Conservation (phyloP, 1,140 invertebrate species). For the Ceratina australensis region DNA sequence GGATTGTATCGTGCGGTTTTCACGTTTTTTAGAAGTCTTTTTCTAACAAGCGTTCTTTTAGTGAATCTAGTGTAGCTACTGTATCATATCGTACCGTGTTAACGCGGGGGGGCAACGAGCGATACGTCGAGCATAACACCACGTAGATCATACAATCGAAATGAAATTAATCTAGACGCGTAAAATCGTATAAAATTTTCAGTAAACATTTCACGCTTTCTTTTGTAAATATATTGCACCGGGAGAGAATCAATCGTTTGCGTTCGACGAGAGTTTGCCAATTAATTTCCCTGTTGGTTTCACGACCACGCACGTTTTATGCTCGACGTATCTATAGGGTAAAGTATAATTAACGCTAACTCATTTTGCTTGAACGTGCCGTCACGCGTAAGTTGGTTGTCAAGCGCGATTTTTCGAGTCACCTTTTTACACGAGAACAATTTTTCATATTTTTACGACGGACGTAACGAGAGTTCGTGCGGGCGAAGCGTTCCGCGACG, state of each 20-base stretch:
- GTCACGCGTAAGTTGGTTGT: not conserved
- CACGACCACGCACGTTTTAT: no score
- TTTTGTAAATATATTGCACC: no score
- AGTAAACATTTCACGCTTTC: no score
- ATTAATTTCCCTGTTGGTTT: no score
- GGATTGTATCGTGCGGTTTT: conserved; percentile 43
- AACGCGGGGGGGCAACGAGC: conserved; percentile 5
- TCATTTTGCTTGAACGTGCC: not conserved
- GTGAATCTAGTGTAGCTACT: conserved; percentile 55
- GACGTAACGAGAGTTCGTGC: not conserved
- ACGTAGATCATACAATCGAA: not conserved
- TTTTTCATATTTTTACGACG: conserved; percentile 16
- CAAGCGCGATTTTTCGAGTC: not conserved
- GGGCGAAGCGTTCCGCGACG: not conserved
- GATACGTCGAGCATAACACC: conserved; percentile 32
- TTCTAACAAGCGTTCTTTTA: conserved; percentile 59
- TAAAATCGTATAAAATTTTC: no score
- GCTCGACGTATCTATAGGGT: conserved; percentile 1
- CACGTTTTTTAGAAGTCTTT: conserved; percentile 56
- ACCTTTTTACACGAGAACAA: not conserved
- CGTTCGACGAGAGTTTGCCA: no score
- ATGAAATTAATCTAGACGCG: no score
- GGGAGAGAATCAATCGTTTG: no score
- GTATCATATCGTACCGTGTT: conserved; percentile 50
- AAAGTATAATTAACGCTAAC: not conserved